Evolutionary conservation across 1,140 invertebrate genomes (phyloP), one percentile per base, ranked within the genome.

Genomic region (Hestina assimilis): DNA sequence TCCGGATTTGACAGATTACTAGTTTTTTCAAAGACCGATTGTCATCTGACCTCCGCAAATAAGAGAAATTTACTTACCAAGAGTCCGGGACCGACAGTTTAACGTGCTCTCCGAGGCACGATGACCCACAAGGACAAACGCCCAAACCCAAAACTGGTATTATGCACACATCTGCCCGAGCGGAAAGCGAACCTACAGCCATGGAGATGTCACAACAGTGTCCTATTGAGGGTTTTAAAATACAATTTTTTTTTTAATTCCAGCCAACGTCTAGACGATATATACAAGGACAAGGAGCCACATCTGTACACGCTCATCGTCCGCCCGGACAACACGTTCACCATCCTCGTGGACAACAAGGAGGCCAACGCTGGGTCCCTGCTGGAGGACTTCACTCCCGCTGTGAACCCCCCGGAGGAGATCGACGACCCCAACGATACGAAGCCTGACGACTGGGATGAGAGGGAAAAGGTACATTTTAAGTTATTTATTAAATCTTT

Each of bases 401-500:
- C 98, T 4, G 96, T 99, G 0, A 99, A 99, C 90, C 98, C 98
- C 4, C 95, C 97, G 2, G 91, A 94, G 47, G 96, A 99, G 90
- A 98, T 99, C 77, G 96, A 98, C 76, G 98, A 99, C 90, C 96
- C 96, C 0, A 90, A 93, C 52, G 98, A 99, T 76, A 92, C 89
- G 55, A 93, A 98, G 79, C 98, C 98, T 1, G 92, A 92, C 1
- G 95, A 98, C 75, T 99, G 98, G 98, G 98, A 99, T 87, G 97
- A 99, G 66, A 92, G 96, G 62, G 97, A 99, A 86, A 98, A 97
- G 82, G 89, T 90, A 41, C 47, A 15, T 26, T 3, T 17, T 19
- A 12, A 26, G 24, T 8, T 26, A 11, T 42, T 42, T 24, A 12
- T 24, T 24, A 21, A 41, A 24, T 1, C 9, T 24, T 7, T 24